phyloP scores from a whole-genome alignment of 1,140 invertebrate species.

The Tetramorium simillimum region DNA sequence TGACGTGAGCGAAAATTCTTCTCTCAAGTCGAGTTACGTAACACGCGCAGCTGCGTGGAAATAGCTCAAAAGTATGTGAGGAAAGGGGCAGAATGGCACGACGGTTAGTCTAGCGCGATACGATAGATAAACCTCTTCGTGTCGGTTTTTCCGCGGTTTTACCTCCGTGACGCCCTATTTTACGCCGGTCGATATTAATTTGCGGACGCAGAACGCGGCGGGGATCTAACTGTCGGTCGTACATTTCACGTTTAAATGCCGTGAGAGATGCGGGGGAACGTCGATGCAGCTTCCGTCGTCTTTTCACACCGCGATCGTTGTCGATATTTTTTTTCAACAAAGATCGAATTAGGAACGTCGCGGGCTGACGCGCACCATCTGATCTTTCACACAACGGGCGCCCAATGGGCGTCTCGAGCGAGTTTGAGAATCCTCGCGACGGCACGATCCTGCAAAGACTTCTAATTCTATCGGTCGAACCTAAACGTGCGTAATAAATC shows the following conservation, averaged over 20 bases:
- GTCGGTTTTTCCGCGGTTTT: slow-evolving; percentile 33
- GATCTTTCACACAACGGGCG: background rate
- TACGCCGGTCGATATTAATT: slow-evolving; percentile 51
- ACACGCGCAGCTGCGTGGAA: slow-evolving; percentile 55
- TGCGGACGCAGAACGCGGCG: background rate
- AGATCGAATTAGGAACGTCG: background rate
- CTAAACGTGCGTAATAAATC: slow-evolving; percentile 56
- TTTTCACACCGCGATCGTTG: background rate
- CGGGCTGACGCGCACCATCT: background rate
- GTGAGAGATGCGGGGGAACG: background rate
- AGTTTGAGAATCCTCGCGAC: slow-evolving; percentile 27
- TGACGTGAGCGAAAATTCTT: slow-evolving; percentile 57
- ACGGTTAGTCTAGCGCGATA: slow-evolving; percentile 46
- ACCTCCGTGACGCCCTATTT: slow-evolving; percentile 27
- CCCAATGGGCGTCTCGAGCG: background rate
- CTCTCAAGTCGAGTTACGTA: slow-evolving; percentile 58
- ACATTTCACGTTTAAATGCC: slow-evolving; percentile 13
- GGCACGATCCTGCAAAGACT: slow-evolving; percentile 14
- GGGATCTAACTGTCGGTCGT: slow-evolving; percentile 22
- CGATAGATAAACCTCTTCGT: slow-evolving; percentile 29
- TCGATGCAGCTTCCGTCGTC: background rate
- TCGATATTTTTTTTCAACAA: slow-evolving; percentile 1
- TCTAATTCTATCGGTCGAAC: slow-evolving; percentile 48
- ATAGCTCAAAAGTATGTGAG: slow-evolving; percentile 36
- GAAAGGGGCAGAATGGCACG: slow-evolving; percentile 25